These are phyloP conservation scores for Trichomalopsis sarcophagae DNA, from an alignment of 1,140 invertebrate species.

Conservation along the genomic window DNA sequence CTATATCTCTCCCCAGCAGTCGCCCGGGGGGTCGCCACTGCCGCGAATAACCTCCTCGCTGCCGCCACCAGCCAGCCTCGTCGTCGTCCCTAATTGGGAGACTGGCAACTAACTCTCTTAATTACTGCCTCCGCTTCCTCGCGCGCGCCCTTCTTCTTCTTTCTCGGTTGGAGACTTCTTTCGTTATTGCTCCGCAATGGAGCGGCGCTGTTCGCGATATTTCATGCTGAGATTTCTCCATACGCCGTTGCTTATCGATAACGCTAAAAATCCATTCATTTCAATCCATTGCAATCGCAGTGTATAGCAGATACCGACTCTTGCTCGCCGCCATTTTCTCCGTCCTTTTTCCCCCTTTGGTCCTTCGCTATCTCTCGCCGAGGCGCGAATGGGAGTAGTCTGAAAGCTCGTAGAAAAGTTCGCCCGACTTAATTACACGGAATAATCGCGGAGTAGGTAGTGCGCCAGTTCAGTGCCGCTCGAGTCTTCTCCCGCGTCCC, in stretches of 20 bases:
- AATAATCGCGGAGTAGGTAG: conserved; percentile 69
- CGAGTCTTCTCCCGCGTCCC: not conserved
- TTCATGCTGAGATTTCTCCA: not conserved
- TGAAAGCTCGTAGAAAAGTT: conserved; percentile 66
- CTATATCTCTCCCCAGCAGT: conserved; percentile 25
- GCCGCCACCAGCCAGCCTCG: conserved; percentile 57
- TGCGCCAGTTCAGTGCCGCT: conserved; percentile 8
- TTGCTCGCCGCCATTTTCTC: conserved; percentile 48
- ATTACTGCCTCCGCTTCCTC: conserved; percentile 73
- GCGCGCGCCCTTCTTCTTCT: conserved; percentile 52
- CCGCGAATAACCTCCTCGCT: conserved; percentile 58
- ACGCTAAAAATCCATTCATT: not conserved
- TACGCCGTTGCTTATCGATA: not conserved
- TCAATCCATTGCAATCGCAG: not conserved
- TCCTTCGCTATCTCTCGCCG: conserved; percentile 41
- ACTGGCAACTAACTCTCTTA: conserved; percentile 75
- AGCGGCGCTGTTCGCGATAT: too few species aligned
- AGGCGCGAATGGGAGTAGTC: conserved; percentile 30
- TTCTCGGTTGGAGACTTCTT: not conserved
- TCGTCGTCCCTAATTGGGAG: conserved; percentile 73
- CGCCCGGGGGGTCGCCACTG: conserved; percentile 22
- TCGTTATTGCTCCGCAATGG: not conserved
- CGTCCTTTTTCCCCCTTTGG: conserved; percentile 53
- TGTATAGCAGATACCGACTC: too few species aligned
- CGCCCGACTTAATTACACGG: conserved; percentile 73